These are phyloP conservation scores for Heliopora coerulea DNA, from an alignment of 92 coral and sea anemone species.

Conservation along the genomic window DNA sequence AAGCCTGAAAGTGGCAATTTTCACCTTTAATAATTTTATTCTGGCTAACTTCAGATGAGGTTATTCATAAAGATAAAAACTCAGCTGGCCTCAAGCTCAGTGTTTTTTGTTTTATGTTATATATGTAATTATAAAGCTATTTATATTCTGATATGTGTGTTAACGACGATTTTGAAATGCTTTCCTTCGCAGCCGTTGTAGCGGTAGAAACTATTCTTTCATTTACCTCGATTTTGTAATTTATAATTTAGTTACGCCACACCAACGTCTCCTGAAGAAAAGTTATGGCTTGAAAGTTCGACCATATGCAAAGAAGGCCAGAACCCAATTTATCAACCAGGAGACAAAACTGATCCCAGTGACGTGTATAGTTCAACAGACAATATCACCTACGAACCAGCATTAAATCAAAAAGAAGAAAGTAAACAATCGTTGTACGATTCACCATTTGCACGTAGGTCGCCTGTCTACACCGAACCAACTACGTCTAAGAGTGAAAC, in stretches of 20 bases:
- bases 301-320: slow-evolving; percentile 10
- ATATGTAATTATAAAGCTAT: too few relatives aligned
- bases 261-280: slow-evolving; percentile 23
- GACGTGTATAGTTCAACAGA: background rate
- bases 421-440: slow-evolving; percentile 24
- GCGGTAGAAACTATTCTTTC: too few relatives aligned
- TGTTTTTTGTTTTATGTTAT: too few relatives aligned
- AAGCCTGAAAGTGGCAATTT: too few relatives aligned
- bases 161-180: too few relatives aligned
- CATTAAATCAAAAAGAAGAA: background rate
- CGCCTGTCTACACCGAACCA: slow-evolving; percentile 13
- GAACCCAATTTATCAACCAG: slow-evolving; percentile 22
- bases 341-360: slow-evolving; percentile 2
- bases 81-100: too few relatives aligned
- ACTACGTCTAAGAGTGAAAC: background rate
- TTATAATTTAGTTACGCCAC: slow-evolving; percentile 19
- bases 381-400: slow-evolving; percentile 6
- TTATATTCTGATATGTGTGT: too few relatives aligned
- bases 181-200: too few relatives aligned
- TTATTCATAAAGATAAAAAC: too few relatives aligned
- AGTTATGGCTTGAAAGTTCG: slow-evolving; percentile 10
- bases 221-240: too few relatives aligned
- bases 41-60: too few relatives aligned
- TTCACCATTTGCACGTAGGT: background rate
- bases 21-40: too few relatives aligned